Evolutionary conservation across 1,140 invertebrate genomes (phyloP), one percentile per base, ranked within the genome.

Genomic region (Neotoxoptera formosana): DNA sequence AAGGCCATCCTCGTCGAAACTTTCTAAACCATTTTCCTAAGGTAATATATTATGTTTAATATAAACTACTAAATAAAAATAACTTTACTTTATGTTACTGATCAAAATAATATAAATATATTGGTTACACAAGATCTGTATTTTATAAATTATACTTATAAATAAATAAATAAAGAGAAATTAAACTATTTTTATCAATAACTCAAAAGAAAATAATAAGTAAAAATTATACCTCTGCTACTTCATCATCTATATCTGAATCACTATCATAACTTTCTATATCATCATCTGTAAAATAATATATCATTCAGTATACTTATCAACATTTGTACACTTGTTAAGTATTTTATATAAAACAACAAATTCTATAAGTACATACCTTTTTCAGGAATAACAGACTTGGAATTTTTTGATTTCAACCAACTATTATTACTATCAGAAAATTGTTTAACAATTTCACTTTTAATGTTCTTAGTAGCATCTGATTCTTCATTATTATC

Each of bases 341-440:
- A 81, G n/a, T n/a, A 25, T 36, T 45, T 45, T 45, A 48, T 60
- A 23, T 25, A 7, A 76, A 25, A n/a, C 4, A 20, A 51, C 2
- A 67, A 76, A n/a, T n/a, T n/a, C 6, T 76, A n/a, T 6, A 67
- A 1, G 86, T 93, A 93, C 36, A 84, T 48, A 93, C 84, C 91
- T 94, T 93, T 91, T 76, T 94, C 87, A 51, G 91, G 91, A 93
- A 93, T 93, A 53, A 93, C 2, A 41, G 81, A 90, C 34, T 90
- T 94, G 25, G 76, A 90, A 94, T 96, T 96, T 94, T 96, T 97
- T 14, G 96, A 96, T 94, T 96, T 97, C 87, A 97, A 94, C 97
- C 97, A 97, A 88, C 95, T 95, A 87, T 96, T 96, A 94, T 97
- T 97, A 56, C 97, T 96, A 96, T 97, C 97, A 91, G 96, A 96